phyloP scores from a whole-genome alignment of 2,888 invertebrate species.

The Hemithea aestivaria region DNA sequence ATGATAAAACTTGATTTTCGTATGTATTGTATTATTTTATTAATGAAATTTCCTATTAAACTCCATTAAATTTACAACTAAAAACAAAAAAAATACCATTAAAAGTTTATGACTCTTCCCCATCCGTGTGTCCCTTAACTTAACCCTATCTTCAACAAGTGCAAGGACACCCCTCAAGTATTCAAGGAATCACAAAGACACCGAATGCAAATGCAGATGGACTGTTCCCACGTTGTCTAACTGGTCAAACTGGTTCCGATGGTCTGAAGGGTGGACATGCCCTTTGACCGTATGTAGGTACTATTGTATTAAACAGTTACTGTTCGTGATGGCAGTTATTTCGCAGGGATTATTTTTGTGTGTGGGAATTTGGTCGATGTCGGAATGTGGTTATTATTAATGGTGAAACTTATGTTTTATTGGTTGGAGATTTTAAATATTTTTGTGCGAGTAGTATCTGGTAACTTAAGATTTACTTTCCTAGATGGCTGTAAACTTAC shows the following conservation, averaged over 20 bases:
- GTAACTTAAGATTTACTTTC: too few species aligned
- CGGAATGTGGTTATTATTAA: too few species aligned
- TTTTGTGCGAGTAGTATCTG: too few species aligned
- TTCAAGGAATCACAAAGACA: slow-evolving; percentile 23
- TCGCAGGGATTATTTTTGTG: slow-evolving; percentile 23
- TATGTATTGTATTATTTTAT: too few species aligned
- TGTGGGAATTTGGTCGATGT: slow-evolving; percentile 6
- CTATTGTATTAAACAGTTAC: slow-evolving; percentile 3
- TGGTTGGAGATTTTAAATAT: too few species aligned
- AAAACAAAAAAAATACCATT: background rate
- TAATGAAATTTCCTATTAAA: too few species aligned
- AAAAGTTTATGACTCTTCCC: background rate
- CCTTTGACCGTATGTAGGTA: slow-evolving; percentile 37
- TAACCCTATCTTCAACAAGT: slow-evolving; percentile 22
- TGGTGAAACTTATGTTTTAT: too few species aligned
- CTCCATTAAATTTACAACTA: background rate
- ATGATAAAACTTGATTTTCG: too few species aligned
- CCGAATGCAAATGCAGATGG: slow-evolving; percentile 54
- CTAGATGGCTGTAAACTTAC: too few species aligned
- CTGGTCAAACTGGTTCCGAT: slow-evolving; percentile 63
- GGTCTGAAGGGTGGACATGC: slow-evolving; percentile 43
- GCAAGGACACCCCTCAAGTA: slow-evolving; percentile 17
- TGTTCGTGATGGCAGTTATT: slow-evolving; percentile 23
- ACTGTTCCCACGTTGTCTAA: slow-evolving; percentile 52
- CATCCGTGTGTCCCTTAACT: slow-evolving; percentile 13